A percentile compares a stretch with the other conserved stretches of the same genome.
phyloP scores from a whole-genome alignment of 2,797 vertebrate genomes.

The Simalia tracyae region DNA sequence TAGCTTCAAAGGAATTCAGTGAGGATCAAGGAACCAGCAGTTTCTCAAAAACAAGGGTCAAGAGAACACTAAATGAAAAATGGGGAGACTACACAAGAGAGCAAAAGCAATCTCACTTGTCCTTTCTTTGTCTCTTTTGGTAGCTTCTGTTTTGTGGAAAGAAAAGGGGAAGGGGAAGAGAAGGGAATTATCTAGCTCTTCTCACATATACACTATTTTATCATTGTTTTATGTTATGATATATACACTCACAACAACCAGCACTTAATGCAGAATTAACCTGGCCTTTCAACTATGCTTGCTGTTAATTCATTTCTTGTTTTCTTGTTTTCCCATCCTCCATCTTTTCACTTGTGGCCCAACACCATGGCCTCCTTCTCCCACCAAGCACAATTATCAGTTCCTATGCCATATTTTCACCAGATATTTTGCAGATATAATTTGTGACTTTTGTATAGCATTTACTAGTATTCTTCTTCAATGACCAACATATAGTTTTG shows the following conservation, averaged over 20 bases:
- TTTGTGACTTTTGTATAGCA: not conserved
- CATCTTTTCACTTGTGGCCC: not conserved
- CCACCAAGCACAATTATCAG: not conserved
- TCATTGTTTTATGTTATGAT: not conserved
- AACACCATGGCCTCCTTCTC: not conserved
- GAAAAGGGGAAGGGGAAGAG: too few species aligned
- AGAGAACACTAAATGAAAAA: not conserved
- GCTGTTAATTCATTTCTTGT: not conserved
- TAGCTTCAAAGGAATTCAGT: constrained; percentile 3
- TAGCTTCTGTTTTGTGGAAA: too few species aligned
- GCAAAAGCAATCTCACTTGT: not conserved
- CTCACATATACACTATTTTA: not conserved
- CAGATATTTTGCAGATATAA: not conserved
- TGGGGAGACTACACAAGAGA: not conserved
- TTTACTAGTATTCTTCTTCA: rapidly evolving
- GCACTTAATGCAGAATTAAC: not conserved
- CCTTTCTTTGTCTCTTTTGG: not conserved
- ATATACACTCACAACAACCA: too few species aligned
- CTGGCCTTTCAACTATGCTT: not conserved
- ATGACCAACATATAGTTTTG: not conserved
- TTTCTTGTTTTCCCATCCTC: not conserved
- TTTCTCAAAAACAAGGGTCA: not conserved
- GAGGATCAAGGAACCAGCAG: not conserved
- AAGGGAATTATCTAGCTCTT: not conserved
- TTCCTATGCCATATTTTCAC: not conserved